Base-by-base conservation (phyloP, 2,797 vertebrate species). In the Rallus crepitans region DNA sequence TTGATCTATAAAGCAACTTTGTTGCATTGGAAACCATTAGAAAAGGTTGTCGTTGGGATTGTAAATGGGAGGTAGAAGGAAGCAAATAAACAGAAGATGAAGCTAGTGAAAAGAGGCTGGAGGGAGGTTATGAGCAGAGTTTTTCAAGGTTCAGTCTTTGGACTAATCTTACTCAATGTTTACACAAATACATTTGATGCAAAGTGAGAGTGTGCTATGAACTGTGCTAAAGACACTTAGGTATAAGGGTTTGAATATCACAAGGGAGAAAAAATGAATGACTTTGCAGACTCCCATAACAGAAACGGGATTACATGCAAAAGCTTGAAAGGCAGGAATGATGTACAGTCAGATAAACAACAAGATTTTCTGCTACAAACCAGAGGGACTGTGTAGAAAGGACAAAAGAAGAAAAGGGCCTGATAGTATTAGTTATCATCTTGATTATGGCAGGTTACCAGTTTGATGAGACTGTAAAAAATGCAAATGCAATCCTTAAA, bases 391-490 rank as follows among this genome's bases (percentile, higher is more conserved):
- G 11, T 37, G 33, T 30, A 71, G 42, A 83, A 83, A 76, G 23
- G 52, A 73, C 63, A 73, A 89, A 87, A 19, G 47, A 76, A 65
- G 37, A 65, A 76, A 82, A 69, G 31, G 35, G 84, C 20, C 14
- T 53, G 55, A 40, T 53, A 53, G 28, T 48, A 66, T 84, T 69
- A 60, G 40, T 64, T 90, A 65, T 72, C 12, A 0, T 63, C 53
- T 66, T 90, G 70, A 79, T 69, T 69, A 47, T 56, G n/a, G 52
- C 27, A 56, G 37, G 55, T 66, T 90, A 76, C 35, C 42, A 72
- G 21, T 85, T 56, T 84, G 86, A 94, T 92, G 70, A 94, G 66
- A 19, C 59, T 70, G 52, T 84, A 60, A 53, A 92, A 92, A 89
- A 73, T 31, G 50, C 13, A 87, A 90, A 81, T 61, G 40, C 7